A percentile compares a stretch with the other conserved stretches of the same genome.
phyloP scores from a whole-genome alignment of 2,797 vertebrate species.

The Phoxinus dragarum region DNA sequence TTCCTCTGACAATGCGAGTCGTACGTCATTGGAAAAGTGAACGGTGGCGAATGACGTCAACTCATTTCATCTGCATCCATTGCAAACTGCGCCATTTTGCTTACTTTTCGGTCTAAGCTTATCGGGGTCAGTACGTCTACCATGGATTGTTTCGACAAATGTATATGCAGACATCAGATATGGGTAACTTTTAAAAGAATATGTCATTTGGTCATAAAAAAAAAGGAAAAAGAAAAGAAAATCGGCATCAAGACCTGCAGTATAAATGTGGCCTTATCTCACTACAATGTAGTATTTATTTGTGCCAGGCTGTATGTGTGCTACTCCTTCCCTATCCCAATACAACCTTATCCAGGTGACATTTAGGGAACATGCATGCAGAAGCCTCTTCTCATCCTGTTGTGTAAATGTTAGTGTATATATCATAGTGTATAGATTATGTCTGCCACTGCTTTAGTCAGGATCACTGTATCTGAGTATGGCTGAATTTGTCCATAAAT shows the following conservation, averaged over 20 bases:
- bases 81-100: background rate
- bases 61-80: background rate
- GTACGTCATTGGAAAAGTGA: too few species aligned
- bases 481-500: constrained; percentile 61
- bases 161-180: background rate
- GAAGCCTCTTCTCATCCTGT: constrained; percentile 15
- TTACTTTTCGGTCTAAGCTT: background rate
- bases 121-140: background rate
- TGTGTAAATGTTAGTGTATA: constrained; percentile 30
- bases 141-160: background rate
- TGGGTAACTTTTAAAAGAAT: background rate
- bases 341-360: background rate
- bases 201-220: background rate
- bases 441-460: constrained; percentile 37
- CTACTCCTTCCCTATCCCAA: background rate
- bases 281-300: background rate
- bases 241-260: background rate
- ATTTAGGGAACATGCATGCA: constrained; percentile 6
- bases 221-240: background rate
- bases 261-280: background rate
- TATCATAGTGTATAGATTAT: constrained; percentile 29
- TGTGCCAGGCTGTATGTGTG: background rate
- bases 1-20: background rate
- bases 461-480: constrained; percentile 42
- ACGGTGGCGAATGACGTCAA: background rate